phyloP scores from a whole-genome alignment of 2,113 vertebrate genomes.

The Mionectes macconnelli region DNA sequence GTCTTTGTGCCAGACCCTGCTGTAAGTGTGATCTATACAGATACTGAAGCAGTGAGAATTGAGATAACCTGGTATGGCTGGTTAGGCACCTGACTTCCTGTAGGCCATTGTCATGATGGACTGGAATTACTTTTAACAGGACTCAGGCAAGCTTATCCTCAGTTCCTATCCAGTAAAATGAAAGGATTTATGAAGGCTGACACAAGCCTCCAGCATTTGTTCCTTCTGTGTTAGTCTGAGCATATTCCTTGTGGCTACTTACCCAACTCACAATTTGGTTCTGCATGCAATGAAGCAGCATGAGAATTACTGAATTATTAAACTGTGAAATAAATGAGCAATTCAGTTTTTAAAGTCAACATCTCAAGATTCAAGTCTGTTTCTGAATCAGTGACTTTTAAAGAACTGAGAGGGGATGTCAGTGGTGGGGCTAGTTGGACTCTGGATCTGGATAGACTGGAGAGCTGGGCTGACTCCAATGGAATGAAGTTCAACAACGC shows the following conservation, averaged over 20 bases:
- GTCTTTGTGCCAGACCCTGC: background rate
- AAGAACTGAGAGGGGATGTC: rapidly evolving
- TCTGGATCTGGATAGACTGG: too few relatives aligned
- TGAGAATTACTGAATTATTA: background rate
- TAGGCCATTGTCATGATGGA: background rate
- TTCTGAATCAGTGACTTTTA: background rate
- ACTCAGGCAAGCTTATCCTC: background rate
- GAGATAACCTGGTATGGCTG: background rate
- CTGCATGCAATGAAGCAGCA: background rate
- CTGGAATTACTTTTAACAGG: background rate
- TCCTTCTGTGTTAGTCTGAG: background rate
- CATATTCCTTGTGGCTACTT: background rate
- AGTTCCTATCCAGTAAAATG: background rate
- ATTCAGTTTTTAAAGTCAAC: background rate
- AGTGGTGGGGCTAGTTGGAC: background rate
- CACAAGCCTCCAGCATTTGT: background rate
- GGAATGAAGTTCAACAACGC: too few relatives aligned
- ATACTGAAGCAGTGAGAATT: background rate
- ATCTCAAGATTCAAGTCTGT: background rate
- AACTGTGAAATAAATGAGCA: background rate
- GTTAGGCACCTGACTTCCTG: background rate
- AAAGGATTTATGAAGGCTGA: background rate
- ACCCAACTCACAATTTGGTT: background rate
- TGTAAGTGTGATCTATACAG: background rate
- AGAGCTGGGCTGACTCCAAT: too few relatives aligned